phyloP scores from a whole-genome alignment of 1,140 invertebrate genomes.

The Scaptodrosophila lebanonensis region DNA sequence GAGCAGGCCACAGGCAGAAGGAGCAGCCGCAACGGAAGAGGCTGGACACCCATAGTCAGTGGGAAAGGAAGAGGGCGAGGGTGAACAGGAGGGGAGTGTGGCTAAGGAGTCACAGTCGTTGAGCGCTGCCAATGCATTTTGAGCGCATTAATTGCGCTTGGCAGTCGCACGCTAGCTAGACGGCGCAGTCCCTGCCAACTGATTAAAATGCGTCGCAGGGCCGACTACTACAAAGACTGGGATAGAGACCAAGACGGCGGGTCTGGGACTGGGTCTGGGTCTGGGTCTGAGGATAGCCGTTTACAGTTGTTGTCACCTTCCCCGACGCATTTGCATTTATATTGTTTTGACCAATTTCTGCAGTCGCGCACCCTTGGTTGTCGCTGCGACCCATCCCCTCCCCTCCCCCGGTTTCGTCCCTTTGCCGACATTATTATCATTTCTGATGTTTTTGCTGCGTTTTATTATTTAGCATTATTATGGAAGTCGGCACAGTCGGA shows the following conservation, averaged over 20 bases:
- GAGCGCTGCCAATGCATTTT: background rate
- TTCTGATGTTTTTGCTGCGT: conserved; percentile 27
- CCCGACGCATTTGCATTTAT: conserved; percentile 70
- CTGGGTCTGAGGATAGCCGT: too few species aligned
- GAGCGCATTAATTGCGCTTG: background rate
- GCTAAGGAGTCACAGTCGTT: too few species aligned
- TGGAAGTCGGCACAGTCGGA: background rate
- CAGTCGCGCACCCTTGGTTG: background rate
- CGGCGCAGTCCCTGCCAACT: too few species aligned
- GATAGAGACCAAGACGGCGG: too few species aligned
- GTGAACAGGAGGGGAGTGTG: too few species aligned
- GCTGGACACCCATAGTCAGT: too few species aligned
- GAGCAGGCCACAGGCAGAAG: background rate
- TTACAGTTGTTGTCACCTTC: conserved; percentile 17
- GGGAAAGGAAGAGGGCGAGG: too few species aligned
- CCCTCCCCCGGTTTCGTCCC: too few species aligned
- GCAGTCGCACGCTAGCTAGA: too few species aligned
- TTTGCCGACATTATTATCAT: conserved; percentile 60
- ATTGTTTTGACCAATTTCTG: conserved; percentile 69
- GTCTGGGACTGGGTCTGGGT: too few species aligned
- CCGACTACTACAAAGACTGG: conserved; percentile 30
- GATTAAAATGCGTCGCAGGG: conserved; percentile 68
- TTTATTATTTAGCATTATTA: conserved; percentile 44
- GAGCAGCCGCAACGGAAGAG: too few species aligned
- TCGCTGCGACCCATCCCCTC: too few species aligned